Base-by-base conservation (phyloP, 1,140 invertebrate species). In the Drosophila ambigua region DNA sequence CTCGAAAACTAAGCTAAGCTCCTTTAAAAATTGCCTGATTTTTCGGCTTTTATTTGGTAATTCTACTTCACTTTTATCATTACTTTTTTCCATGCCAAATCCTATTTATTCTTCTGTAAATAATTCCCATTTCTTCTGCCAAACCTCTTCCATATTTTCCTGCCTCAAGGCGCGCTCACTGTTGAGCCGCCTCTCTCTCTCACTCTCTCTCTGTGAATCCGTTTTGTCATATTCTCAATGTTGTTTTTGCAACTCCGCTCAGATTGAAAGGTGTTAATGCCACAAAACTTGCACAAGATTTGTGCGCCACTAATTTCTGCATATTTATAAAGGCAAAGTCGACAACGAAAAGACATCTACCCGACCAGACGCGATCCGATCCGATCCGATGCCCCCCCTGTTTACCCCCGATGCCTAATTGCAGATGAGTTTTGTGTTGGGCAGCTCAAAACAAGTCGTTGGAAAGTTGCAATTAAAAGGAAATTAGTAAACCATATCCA, bases 251-350 rank as follows among this genome's bases (percentile, higher is more conserved):
- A 52, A 62, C 48, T 50, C 58, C 51, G 67, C 57, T 50, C 74
- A 85, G 82, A 87, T 87, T 72, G 82, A 87, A 88, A 87, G 82
- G 83, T 87, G 82, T 87, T 87, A 87, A 87, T 87, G 83, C 82
- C 82, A 87, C 35, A 76, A 87, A 87, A 87, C 78, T 75, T 87
- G 82, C 81, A 72, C 81, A 85, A 85, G 81, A 85, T 85, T 85
- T 85, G 81, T 85, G 75, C 82, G 77, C 64, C 75, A 50, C 82
- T 87, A 85, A 85, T 85, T 87, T 87, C 69, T 75, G 81, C 75
- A 71, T 87, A 81, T 87, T 87, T 72, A 87, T 67, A 69, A 82
- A 78, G 71, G 80, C 75, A 87, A 87, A 87, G 82, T 63, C 65
- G 82, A 87, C 82, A 87, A 60, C 65, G 66, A 65, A 87, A 73